A percentile compares a stretch with the other conserved stretches of the same genome.
Conservation (phyloP, 2,113 vertebrate genomes). For the Galbula dea region DNA sequence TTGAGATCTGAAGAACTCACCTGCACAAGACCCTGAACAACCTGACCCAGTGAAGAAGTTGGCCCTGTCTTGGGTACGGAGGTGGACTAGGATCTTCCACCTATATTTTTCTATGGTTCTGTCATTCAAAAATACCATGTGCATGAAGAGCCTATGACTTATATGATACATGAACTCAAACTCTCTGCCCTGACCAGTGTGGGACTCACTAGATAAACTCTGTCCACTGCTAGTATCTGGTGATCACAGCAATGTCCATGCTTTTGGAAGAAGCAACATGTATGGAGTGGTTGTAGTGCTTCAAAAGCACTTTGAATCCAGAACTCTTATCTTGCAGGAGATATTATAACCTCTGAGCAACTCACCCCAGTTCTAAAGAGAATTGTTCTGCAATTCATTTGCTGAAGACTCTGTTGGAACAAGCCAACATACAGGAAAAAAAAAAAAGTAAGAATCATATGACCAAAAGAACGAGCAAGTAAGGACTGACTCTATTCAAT, state of each 20-base stretch:
- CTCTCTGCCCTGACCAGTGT: background rate
- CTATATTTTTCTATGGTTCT: background rate
- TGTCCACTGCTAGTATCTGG: background rate
- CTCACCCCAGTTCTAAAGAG: background rate
- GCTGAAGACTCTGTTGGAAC: background rate
- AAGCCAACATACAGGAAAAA: background rate
- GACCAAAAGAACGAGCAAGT: background rate
- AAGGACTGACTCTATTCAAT: background rate
- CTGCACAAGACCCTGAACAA: background rate
- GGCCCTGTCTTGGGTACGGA: background rate
- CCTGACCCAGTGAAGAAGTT: background rate
- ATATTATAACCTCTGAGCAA: background rate
- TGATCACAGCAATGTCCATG: background rate
- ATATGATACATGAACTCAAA: background rate
- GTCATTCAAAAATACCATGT: background rate
- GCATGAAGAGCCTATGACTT: background rate
- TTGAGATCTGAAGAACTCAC: background rate
- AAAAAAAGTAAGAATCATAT: background rate
- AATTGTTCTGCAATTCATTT: background rate
- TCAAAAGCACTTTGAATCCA: slow-evolving; percentile 1
- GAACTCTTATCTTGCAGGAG: background rate
- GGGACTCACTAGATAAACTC: background rate
- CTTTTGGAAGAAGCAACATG: background rate
- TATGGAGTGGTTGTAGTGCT: background rate
- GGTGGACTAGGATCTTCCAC: background rate